Percentiles rank a stretch among this genome's conserved stretches.
Conservation (phyloP, 2,113 vertebrate species). For the Echinops telfairi region DNA sequence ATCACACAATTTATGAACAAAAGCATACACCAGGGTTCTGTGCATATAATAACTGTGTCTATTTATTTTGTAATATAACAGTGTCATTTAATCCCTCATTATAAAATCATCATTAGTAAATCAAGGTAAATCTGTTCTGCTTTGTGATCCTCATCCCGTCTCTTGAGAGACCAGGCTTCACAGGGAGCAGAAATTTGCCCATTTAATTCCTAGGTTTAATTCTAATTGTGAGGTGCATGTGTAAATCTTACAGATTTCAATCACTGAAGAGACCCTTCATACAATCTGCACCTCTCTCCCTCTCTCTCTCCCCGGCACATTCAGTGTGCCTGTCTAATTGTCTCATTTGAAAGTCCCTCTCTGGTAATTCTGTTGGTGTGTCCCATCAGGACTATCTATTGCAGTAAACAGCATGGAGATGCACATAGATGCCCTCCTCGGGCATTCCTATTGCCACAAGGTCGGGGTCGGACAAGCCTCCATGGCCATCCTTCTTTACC, state of each 20-base stretch:
- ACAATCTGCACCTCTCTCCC: not conserved
- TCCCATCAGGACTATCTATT: not conserved
- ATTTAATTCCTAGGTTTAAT: slow-evolving; percentile 63
- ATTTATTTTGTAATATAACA: not conserved
- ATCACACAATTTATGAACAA: not conserved
- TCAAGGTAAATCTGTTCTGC: not conserved
- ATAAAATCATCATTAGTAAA: slow-evolving; percentile 45
- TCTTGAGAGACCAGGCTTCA: slow-evolving; percentile 16
- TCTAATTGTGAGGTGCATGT: slow-evolving; percentile 43
- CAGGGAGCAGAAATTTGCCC: slow-evolving; percentile 48
- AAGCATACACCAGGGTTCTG: not conserved
- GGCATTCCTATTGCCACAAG: too few relatives aligned
- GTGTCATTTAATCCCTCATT: not conserved
- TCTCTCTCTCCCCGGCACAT: not conserved
- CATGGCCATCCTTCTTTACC: too few relatives aligned
- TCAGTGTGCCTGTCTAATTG: not conserved
- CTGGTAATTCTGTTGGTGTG: not conserved
- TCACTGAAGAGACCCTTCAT: not conserved
- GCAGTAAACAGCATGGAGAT: too few relatives aligned
- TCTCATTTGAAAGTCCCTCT: not conserved
- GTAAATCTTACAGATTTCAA: slow-evolving; percentile 59
- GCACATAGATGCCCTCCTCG: too few relatives aligned
- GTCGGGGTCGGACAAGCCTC: too few relatives aligned
- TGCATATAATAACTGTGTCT: not conserved
- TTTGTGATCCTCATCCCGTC: not conserved